Evolutionary conservation across 2,888 invertebrate genomes (phyloP), one percentile per base, ranked within the genome.

Genomic region (Cheilosia impressa): DNA sequence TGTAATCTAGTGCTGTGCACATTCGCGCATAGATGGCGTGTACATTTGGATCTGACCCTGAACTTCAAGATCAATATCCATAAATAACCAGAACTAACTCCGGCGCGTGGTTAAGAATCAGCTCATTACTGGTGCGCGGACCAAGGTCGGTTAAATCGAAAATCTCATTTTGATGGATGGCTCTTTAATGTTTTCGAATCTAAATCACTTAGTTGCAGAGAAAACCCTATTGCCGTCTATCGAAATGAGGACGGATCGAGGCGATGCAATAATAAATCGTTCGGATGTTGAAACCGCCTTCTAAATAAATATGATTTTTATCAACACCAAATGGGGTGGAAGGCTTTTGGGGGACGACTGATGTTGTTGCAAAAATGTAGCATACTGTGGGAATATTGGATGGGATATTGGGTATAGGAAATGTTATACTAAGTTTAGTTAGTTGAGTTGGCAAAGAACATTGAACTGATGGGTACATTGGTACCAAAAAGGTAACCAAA

Each of bases 41-140:
- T 77, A 63, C 62, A 55, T 31, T 31, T 77, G 62, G 47, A 69
- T 69, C 71, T 78, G 78, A 78, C 78, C 78, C 78, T 78, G 63
- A 71, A 78, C 50, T 71, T 71, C 55, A 63, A 78, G 78, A 78
- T 78, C 78, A 78, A 57, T 65, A 57, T n/a, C 71, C 69, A 78
- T 78, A 71, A 78, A 78, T 78, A 63, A 71, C 78, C 34, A 38
- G 71, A 27, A 60, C 50, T 19, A 24, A 41, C 47, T 71, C n/a
- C 34, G 34, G 22, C 43, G 38, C 34, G 15, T 52, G 41, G 38
- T 34, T 47, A 15, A 31, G 63, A 63, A 55, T 63, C 15, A 17
- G 27, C 71, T 52, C 50, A 71, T 47, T 47, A 10, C 43, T n/a
- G 43, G 38, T 31, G 19, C 13, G 5, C 10, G 10, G 15, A 41